Evolutionary conservation across 2,797 vertebrate species (phyloP).

Genomic region (Glossophaga mutica): DNA sequence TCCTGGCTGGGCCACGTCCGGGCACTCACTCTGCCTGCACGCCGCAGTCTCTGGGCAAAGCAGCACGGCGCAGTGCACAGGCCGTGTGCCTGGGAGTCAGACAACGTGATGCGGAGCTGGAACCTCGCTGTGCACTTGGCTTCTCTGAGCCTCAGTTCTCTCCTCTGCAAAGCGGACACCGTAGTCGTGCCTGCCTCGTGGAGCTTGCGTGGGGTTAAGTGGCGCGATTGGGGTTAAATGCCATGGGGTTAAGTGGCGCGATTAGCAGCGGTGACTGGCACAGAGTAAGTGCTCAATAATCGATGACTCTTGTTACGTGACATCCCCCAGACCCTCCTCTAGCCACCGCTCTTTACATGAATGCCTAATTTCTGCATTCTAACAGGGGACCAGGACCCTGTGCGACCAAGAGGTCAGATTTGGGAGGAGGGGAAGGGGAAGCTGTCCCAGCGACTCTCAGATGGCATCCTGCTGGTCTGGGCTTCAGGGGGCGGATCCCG

Average conservation of each 20-base stretch:
- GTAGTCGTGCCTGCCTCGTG: not conserved
- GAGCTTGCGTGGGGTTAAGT: not conserved
- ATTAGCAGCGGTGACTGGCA: not conserved
- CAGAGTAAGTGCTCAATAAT: not conserved
- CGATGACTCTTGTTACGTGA: no score
- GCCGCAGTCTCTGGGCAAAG: no score
- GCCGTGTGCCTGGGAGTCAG: fast-evolving
- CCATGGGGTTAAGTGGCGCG: no score
- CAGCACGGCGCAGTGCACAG: fast-evolving
- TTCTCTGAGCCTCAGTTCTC: not conserved
- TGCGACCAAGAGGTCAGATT: not conserved
- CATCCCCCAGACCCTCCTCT: not conserved
- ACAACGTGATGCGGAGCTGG: not conserved
- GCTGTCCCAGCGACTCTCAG: not conserved
- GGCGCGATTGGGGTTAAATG: no score
- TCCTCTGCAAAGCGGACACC: not conserved
- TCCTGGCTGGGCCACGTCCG: no score
- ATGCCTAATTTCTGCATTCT: not conserved
- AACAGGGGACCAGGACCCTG: not conserved
- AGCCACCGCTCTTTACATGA: not conserved
- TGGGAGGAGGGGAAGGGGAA: not conserved
- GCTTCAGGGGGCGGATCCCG: not conserved
- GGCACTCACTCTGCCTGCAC: fast-evolving
- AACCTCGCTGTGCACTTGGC: not conserved
- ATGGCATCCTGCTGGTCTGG: not conserved